These are phyloP conservation scores for Calliphora vomitoria DNA, from an alignment of 2,888 invertebrate genomes.

Conservation along the genomic window DNA sequence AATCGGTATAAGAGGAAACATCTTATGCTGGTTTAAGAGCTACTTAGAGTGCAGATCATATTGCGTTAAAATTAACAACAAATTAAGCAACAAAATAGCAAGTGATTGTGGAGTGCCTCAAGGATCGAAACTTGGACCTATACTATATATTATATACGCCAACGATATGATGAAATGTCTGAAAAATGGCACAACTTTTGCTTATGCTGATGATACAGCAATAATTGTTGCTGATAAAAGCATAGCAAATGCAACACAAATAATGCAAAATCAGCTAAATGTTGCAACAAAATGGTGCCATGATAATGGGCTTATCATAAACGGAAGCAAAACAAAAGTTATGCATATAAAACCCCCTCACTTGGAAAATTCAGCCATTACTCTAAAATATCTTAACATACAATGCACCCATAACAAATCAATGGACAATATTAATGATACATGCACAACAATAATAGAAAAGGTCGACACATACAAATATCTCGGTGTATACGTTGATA, in stretches of 20 bases:
- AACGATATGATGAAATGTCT: too few relatives aligned
- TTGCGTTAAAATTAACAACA: too few relatives aligned
- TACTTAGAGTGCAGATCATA: too few relatives aligned
- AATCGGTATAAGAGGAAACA: too few relatives aligned
- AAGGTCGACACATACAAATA: not conserved
- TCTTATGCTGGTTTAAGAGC: too few relatives aligned
- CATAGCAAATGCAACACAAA: not conserved
- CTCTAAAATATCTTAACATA: not conserved
- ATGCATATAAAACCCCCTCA: conserved; percentile 16
- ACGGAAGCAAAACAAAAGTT: not conserved
- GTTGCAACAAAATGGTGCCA: not conserved
- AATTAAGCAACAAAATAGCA: too few relatives aligned
- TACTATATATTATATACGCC: too few relatives aligned
- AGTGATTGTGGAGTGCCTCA: too few relatives aligned
- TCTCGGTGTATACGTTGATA: not conserved
- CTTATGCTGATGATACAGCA: too few relatives aligned
- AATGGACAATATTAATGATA: not conserved
- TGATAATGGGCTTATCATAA: not conserved
- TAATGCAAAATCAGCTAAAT: not conserved
- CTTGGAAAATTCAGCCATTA: not conserved
- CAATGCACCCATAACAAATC: not conserved
- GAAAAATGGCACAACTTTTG: too few relatives aligned
- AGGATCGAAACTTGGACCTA: too few relatives aligned
- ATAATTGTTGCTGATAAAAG: too few relatives aligned
- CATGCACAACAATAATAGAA: not conserved